Conservation (phyloP, 2,797 vertebrate genomes). For the Sebastes taczanowskii region DNA sequence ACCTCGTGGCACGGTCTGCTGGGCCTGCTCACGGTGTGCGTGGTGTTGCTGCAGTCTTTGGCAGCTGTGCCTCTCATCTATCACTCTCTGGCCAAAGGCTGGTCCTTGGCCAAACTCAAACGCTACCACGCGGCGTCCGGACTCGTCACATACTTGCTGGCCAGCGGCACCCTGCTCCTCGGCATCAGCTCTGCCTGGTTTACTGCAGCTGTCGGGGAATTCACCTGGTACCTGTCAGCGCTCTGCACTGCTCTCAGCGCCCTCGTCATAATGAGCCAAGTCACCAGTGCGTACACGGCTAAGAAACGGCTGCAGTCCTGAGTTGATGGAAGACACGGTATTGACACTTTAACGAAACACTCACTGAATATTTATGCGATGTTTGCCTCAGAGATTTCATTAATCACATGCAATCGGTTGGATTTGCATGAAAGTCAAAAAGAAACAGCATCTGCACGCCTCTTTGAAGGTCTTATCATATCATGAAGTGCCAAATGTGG, state of each 20-base stretch:
- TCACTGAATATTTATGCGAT: neutral
- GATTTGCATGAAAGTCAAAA: neutral
- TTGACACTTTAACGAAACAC: neutral
- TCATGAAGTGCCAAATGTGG: neutral
- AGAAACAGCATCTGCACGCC: neutral
- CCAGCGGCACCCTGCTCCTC: slow-evolving; percentile 87
- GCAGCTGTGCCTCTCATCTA: slow-evolving; percentile 89
- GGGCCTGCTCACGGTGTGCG: slow-evolving; percentile 87
- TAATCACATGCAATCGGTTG: neutral
- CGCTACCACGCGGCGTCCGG: slow-evolving; percentile 93
- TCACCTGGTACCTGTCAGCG: slow-evolving; percentile 87
- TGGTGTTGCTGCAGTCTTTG: slow-evolving; percentile 80
- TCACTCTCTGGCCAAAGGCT: slow-evolving; percentile 89
- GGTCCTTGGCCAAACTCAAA: slow-evolving; percentile 93
- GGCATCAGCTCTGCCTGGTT: slow-evolving; percentile 94
- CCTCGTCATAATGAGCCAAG: slow-evolving; percentile 93
- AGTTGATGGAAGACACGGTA: slow-evolving; percentile 14
- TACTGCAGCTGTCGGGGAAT: slow-evolving; percentile 75
- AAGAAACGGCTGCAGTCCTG: slow-evolving; percentile 90
- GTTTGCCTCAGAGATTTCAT: neutral
- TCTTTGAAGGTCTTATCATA: neutral
- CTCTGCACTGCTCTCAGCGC: slow-evolving; percentile 86
- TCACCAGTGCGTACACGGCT: slow-evolving; percentile 90
- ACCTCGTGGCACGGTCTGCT: slow-evolving; percentile 90
- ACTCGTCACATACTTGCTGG: slow-evolving; percentile 90